Conservation (phyloP, 2,797 vertebrate genomes). For the Muraenolepis orangiensis region DNA sequence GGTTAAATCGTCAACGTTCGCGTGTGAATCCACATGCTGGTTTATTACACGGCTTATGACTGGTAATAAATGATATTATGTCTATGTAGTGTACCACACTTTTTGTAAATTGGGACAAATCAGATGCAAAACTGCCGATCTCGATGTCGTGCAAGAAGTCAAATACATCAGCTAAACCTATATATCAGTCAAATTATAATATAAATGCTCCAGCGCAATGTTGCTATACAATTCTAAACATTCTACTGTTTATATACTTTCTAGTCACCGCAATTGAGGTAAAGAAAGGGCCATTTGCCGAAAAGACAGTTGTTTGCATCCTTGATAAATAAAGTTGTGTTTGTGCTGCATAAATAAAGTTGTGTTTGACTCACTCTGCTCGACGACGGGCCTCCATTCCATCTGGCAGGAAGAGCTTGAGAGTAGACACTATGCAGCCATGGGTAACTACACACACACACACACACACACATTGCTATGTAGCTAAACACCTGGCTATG, state of each 20-base stretch:
- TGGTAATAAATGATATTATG: too few species aligned
- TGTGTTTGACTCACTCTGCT: slow-evolving; percentile 85
- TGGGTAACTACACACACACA: slow-evolving; percentile 88
- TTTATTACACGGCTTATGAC: too few species aligned
- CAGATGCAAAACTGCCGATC: too few species aligned
- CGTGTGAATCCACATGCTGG: too few species aligned
- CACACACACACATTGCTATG: not conserved
- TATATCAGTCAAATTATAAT: too few species aligned
- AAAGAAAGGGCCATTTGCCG: too few species aligned
- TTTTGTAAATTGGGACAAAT: too few species aligned
- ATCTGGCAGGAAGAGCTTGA: slow-evolving; percentile 99
- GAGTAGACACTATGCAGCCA: slow-evolving; percentile 98
- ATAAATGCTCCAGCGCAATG: not conserved
- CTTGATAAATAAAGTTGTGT: not conserved
- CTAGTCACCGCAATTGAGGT: not conserved
- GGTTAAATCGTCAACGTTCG: too few species aligned
- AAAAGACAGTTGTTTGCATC: not conserved
- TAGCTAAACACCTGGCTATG: not conserved
- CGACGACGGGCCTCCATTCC: slow-evolving; percentile 95
- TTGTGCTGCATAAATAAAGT: not conserved
- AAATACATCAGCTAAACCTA: too few species aligned
- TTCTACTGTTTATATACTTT: not conserved
- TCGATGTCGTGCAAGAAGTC: too few species aligned
- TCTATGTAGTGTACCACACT: too few species aligned
- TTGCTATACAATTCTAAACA: not conserved